Evolutionary conservation across 2,888 invertebrate genomes (phyloP), one percentile per base, ranked within the genome.

Genomic region (Drosophila quasianomalipes): DNA sequence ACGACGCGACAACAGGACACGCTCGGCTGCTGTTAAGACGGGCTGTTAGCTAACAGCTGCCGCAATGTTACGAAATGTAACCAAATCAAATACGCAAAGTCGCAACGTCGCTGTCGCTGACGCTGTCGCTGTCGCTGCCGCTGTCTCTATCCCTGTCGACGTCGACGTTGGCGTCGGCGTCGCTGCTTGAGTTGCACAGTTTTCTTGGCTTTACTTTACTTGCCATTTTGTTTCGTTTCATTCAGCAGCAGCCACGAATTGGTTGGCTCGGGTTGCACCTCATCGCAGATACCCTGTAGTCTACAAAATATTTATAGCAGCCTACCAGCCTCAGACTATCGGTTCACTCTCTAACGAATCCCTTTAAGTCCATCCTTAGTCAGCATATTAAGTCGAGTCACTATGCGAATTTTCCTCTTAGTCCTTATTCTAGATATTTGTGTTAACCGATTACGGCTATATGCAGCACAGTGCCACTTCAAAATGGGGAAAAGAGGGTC

Each of bases 51-150:
- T 70, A 60, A 77, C 78, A 78, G 53, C 41, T 66, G 64, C 73
- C 64, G 70, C 57, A 78, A 55, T 79, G 81, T 81, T 66, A 76
- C 53, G 55, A 70, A 64, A 70, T 71, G 74, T 77, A 80, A 81
- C 70, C 81, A 79, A 76, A 76, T 80, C 61, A 72, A 78, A 71
- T 57, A 57, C 63, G 65, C 72, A 76, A 61, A 41, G 61, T 60
- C 35, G 47, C 51, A 52, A 62, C 64, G 64, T 49, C 10, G 62
- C 31, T 37, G 35, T n/a, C 28, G 22, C 44, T 44, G 22, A 12
- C 28, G 35, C 14, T 6, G 31, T 31, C 16, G 6, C 41, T 44
- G n/a, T 44, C 28, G 26, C 14, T 4, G n/a, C 19, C 37, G 10
- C 22, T 44, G 12, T 44, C 41, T 26, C 12, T 4, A 26, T 31